A percentile compares a stretch with the other conserved stretches of the same genome.
phyloP scores from a whole-genome alignment of 53 echinoderm and acorn worm species.

The Henricia sp. region DNA sequence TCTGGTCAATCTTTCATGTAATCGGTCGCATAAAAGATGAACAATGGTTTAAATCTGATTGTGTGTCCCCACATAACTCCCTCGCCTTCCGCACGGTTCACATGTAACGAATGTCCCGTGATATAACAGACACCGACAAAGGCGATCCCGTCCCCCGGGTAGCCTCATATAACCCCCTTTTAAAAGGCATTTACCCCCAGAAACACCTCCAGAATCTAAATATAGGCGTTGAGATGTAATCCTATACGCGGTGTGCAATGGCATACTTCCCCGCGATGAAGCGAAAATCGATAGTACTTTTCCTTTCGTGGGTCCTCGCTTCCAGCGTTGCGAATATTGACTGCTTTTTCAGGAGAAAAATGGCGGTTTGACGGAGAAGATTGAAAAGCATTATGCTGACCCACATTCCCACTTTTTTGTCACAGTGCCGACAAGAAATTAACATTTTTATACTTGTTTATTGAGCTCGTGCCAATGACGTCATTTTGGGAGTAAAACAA shows the following conservation, averaged over 20 bases:
- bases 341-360: constrained; percentile 2
- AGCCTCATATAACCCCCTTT: constrained; percentile 41
- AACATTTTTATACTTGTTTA: constrained; percentile 15
- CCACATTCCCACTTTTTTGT: neutral
- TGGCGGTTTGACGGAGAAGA: neutral
- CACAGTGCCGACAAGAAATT: neutral
- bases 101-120: neutral
- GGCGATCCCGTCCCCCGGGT: neutral
- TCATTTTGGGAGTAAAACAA: no score
- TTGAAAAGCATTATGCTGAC: neutral
- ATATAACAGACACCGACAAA: constrained; percentile 2
- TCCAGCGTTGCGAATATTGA: constrained; percentile 17
- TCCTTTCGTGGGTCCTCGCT: constrained; percentile 1
- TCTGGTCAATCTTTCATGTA: no score
- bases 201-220: constrained; percentile 45
- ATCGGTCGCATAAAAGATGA: no score
- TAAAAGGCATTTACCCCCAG: neutral
- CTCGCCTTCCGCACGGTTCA: no score
- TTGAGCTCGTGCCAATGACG: no score
- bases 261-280: constrained; percentile 35
- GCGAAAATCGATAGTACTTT: constrained; percentile 57
- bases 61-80: no score
- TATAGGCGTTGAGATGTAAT: constrained; percentile 44
- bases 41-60: no score
- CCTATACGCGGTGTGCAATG: constrained; percentile 36